These are phyloP conservation scores for Temnothorax nylanderi DNA, from an alignment of 1,140 invertebrate genomes.

Conservation along the genomic window DNA sequence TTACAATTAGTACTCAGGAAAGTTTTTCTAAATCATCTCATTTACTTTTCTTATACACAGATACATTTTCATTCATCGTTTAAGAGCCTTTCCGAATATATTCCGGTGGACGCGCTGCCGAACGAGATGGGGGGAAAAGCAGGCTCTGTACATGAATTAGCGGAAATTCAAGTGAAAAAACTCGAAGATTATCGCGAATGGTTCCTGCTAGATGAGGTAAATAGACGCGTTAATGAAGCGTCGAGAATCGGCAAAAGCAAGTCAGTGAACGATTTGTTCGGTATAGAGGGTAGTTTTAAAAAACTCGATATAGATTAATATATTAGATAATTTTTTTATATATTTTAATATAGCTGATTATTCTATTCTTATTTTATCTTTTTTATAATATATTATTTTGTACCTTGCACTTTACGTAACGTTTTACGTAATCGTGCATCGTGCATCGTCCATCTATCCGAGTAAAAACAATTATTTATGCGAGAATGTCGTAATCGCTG, in stretches of 20 bases:
- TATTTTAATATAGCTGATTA: neutral
- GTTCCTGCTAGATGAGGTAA: conserved; percentile 86
- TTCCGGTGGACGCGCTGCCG: conserved; percentile 84
- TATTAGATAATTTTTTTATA: neutral
- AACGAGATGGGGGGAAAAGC: conserved; percentile 86
- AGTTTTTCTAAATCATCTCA: neutral
- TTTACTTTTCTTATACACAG: conserved; percentile 70
- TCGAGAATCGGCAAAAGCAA: conserved; percentile 89
- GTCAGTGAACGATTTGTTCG: conserved; percentile 88
- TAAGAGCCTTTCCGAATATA: conserved; percentile 78
- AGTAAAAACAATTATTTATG: neutral
- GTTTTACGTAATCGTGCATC: neutral
- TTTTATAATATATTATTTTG: neutral
- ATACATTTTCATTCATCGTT: conserved; percentile 81
- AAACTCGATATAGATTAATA: conserved; percentile 89
- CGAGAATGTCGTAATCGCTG: neutral
- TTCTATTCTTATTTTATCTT: neutral
- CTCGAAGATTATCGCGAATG: conserved; percentile 85
- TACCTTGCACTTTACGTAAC: neutral
- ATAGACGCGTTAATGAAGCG: conserved; percentile 86
- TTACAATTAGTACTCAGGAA: neutral
- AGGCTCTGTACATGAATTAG: conserved; percentile 77
- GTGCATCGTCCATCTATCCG: neutral
- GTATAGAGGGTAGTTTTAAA: conserved; percentile 90
- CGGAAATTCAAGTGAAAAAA: conserved; percentile 75